These are phyloP conservation scores for Bubalus kerabau DNA, from an alignment of 2,113 vertebrate species.

Conservation along the genomic window DNA sequence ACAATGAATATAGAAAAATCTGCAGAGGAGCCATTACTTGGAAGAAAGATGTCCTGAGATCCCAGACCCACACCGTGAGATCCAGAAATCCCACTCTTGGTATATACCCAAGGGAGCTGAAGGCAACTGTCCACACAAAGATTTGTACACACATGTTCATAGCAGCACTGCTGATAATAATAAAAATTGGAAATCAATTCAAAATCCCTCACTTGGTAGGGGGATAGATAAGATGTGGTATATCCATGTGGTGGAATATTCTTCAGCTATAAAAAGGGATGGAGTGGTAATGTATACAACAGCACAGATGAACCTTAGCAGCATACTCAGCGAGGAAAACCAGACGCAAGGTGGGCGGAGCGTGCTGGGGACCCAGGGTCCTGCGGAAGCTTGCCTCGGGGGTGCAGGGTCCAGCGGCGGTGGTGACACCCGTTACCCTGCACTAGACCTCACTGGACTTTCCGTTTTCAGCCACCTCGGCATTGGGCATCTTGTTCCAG, in stretches of 20 bases:
- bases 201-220: background rate
- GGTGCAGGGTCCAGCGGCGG: background rate
- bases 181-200: background rate
- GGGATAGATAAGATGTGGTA: background rate
- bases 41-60: background rate
- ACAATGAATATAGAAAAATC: background rate
- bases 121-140: background rate
- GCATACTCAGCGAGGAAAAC: background rate
- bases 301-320: accelerated
- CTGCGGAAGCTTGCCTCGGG: accelerated
- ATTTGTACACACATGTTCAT: background rate
- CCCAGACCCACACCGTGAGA: background rate
- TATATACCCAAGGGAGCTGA: background rate
- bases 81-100: background rate
- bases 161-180: background rate
- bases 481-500: background rate
- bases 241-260: background rate
- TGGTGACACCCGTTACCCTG: accelerated
- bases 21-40: background rate
- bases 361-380: accelerated
- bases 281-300: accelerated
- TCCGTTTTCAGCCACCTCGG: background rate
- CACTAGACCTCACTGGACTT: background rate
- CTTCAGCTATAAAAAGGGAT: background rate
- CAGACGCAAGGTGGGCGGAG: accelerated